phyloP scores from a whole-genome alignment of 1,140 invertebrate genomes.

The Probaryconus sp. region DNA sequence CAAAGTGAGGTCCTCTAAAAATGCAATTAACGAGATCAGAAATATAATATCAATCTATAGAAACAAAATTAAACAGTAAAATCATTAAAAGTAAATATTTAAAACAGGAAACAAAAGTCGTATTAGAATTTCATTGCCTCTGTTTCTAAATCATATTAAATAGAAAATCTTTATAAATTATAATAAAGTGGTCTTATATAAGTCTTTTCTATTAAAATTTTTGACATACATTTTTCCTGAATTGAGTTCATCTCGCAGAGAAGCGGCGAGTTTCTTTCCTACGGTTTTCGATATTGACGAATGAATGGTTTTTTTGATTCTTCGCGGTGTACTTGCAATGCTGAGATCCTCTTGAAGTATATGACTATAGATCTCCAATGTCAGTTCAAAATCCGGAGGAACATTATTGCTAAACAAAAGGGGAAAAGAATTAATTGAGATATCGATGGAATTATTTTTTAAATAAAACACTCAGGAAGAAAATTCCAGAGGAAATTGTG shows the following conservation, averaged over 20 bases:
- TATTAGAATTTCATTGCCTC: too few species aligned
- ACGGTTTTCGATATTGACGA: constrained; percentile 84
- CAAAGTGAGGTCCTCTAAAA: constrained; percentile 84
- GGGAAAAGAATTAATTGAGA: constrained; percentile 54
- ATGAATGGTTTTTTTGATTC: constrained; percentile 84
- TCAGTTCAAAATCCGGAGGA: constrained; percentile 82
- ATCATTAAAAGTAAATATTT: constrained; percentile 13
- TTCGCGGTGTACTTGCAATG: constrained; percentile 83
- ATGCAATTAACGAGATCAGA: too few species aligned
- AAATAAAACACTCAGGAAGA: neutral
- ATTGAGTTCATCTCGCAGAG: constrained; percentile 79
- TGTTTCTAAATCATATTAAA: constrained; percentile 6
- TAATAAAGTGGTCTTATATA: too few species aligned
- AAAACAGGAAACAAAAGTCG: too few species aligned
- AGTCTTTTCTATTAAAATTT: too few species aligned
- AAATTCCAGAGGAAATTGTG: neutral
- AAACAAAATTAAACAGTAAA: neutral
- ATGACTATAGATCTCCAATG: constrained; percentile 84
- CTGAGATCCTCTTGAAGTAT: constrained; percentile 84
- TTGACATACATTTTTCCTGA: constrained; percentile 73
- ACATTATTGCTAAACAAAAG: constrained; percentile 83
- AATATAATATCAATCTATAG: constrained; percentile 12
- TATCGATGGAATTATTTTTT: too few species aligned
- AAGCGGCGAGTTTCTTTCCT: constrained; percentile 81
- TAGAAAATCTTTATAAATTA: too few species aligned